Conservation (phyloP, 2,888 invertebrate species). For the Zeuzera pyrina region DNA sequence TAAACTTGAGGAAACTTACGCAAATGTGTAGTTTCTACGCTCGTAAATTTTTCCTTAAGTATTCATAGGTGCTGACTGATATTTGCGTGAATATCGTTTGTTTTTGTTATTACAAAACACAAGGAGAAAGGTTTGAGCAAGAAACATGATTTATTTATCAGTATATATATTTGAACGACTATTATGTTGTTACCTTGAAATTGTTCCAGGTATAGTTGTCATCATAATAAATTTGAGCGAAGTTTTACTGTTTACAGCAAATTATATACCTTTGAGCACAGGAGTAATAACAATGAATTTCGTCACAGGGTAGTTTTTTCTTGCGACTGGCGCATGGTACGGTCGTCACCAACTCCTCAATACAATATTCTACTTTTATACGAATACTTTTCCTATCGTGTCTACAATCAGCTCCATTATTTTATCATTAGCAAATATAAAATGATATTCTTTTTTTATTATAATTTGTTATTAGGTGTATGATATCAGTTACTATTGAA, state of each 20-base stretch:
- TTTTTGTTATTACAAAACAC: constrained; percentile 31
- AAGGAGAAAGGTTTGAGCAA: no score
- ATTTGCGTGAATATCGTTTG: constrained; percentile 29
- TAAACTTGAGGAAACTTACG: constrained; percentile 33
- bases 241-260: no score
- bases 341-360: constrained; percentile 30
- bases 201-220: no score
- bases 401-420: constrained; percentile 65
- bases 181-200: no score
- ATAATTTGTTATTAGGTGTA: no score
- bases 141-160: no score
- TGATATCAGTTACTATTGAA: no score
- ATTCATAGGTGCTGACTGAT: constrained; percentile 43
- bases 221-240: no score
- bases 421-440: constrained; percentile 64
- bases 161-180: no score
- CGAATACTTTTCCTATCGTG: constrained; percentile 71
- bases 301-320: constrained; percentile 61
- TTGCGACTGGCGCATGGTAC: constrained; percentile 59
- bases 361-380: constrained; percentile 57
- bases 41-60: constrained; percentile 44
- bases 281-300: constrained; percentile 40
- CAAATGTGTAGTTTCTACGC: constrained; percentile 28
- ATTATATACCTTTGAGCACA: constrained; percentile 23
- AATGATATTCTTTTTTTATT: constrained; percentile 39